phyloP scores from a whole-genome alignment of 1,140 invertebrate genomes.

The Zaprionus kolodkinae region DNA sequence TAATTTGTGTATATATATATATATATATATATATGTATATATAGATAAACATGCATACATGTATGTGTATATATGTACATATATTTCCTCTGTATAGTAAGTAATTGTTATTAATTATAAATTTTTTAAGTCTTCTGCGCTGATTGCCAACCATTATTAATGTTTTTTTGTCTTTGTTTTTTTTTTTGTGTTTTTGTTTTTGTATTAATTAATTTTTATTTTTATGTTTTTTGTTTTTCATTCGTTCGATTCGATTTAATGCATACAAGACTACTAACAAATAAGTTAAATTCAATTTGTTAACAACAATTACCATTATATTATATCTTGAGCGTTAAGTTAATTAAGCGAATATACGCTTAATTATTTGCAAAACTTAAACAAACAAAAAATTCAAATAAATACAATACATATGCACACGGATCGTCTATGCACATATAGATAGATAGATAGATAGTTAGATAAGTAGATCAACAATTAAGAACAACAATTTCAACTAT shows the following conservation, averaged over 20 bases:
- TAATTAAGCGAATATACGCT: conserved; percentile 16
- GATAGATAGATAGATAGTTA: conserved; percentile 17
- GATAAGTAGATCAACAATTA: conserved; percentile 57
- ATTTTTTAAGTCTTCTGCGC: conserved; percentile 81
- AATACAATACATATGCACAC: conserved; percentile 50
- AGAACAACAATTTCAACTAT: conserved; percentile 68
- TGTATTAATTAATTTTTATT: conserved; percentile 25
- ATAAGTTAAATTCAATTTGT: conserved; percentile 53
- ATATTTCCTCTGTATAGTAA: conserved; percentile 28
- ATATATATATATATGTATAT: conserved; percentile 23
- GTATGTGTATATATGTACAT: conserved; percentile 41
- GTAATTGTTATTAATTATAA: conserved; percentile 57
- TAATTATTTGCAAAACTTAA: conserved; percentile 41
- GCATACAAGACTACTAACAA: conserved; percentile 54
- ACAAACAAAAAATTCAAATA: conserved; percentile 50
- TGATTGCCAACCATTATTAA: conserved; percentile 74
- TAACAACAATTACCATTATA: conserved; percentile 49
- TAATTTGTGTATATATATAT: conserved; percentile 16
- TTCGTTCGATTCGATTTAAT: conserved; percentile 37
- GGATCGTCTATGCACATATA: conserved; percentile 4
- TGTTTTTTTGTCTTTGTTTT: conserved; percentile 25
- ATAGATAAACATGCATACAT: conserved; percentile 24
- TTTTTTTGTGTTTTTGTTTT: conserved; percentile 41
- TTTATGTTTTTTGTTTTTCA: conserved; percentile 26
- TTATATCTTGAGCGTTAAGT: conserved; percentile 43